phyloP scores from a whole-genome alignment of 2,888 invertebrate genomes.

The Mesorhabditis belari region DNA sequence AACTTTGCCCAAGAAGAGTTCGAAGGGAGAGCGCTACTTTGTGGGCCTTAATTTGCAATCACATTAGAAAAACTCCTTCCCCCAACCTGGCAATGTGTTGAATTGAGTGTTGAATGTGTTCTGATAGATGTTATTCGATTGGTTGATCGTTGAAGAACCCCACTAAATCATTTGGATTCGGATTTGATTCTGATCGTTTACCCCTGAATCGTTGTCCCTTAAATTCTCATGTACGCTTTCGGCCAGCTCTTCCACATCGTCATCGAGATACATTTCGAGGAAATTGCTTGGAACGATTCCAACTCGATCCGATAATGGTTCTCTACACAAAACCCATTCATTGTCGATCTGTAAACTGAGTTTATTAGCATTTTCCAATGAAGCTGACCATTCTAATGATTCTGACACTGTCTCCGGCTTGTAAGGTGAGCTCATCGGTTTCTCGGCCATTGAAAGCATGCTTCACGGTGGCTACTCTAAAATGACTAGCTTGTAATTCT shows the following conservation, averaged over 20 bases:
- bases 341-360: constrained; percentile 14
- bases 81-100: no score
- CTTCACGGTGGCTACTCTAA: constrained; percentile 38
- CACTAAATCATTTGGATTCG: no score
- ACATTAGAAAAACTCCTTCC: no score
- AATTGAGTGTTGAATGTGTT: no score
- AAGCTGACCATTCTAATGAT: constrained; percentile 27
- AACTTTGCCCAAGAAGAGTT: background rate
- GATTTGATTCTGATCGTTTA: no score
- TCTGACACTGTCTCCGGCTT: constrained; percentile 37
- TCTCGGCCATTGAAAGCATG: constrained; percentile 38
- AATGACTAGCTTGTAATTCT: background rate
- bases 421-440: constrained; percentile 34
- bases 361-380: no score
- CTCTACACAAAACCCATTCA: constrained; percentile 43
- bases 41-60: no score
- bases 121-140: no score
- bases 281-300: constrained; percentile 43
- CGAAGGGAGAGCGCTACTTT: no score
- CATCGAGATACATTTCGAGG: constrained; percentile 43
- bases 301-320: constrained; percentile 30
- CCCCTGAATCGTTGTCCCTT: background rate
- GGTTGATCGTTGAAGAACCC: no score
- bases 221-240: background rate
- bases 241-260: constrained; percentile 29